Conservation (phyloP, 2,888 invertebrate genomes). For the Acrocyrtus sp. region DNA sequence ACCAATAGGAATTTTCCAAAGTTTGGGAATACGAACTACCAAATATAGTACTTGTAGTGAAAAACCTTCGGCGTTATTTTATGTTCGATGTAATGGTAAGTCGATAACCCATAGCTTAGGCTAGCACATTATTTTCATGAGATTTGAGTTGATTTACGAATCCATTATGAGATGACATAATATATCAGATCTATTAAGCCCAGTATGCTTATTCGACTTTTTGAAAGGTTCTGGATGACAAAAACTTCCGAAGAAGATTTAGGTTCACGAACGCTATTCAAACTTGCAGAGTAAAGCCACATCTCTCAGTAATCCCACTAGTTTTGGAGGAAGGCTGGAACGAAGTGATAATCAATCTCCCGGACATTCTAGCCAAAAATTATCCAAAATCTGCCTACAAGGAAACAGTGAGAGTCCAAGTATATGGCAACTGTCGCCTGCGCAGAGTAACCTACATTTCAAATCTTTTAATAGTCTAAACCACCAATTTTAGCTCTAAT, state of each 20-base stretch:
- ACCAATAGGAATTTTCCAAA: conserved; percentile 57
- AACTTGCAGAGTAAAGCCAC: conserved; percentile 41
- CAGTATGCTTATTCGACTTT: no score
- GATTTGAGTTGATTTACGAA: no score
- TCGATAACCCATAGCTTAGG: not conserved
- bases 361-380: conserved; percentile 25
- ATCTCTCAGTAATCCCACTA: conserved; percentile 39
- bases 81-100: conserved; percentile 51
- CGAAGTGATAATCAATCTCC: conserved; percentile 42
- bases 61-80: conserved; percentile 47
- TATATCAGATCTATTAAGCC: no score
- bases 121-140: no score
- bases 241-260: conserved; percentile 33
- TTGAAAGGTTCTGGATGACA: conserved; percentile 51
- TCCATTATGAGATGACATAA: no score
- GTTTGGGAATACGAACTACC: conserved; percentile 52
- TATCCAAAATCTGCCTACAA: conserved; percentile 30
- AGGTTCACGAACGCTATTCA: conserved; percentile 49
- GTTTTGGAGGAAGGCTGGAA: conserved; percentile 52
- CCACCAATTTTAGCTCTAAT: no score
- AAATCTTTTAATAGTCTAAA: no score
- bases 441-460: conserved; percentile 54
- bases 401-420: conserved; percentile 49
- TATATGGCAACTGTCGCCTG: conserved; percentile 49
- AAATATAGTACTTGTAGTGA: conserved; percentile 39